Conservation (phyloP, 2,797 vertebrate species). For the Octomys mimax region DNA sequence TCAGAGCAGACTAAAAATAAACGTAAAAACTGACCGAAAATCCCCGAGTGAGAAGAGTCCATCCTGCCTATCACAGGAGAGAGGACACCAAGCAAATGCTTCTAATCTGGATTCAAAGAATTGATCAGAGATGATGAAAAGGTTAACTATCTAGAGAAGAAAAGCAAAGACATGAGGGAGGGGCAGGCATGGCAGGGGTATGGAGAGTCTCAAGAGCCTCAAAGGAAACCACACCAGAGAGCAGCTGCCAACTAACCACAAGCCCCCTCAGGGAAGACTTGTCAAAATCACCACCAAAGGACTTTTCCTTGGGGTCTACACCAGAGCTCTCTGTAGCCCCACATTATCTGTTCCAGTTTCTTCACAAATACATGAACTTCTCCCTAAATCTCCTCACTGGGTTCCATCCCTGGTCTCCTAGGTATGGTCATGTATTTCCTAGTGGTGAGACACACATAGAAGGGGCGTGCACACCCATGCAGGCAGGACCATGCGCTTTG, state of each 20-base stretch:
- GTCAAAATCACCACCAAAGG: not conserved
- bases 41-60: slow-evolving; percentile 14
- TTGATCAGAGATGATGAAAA: not conserved
- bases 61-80: not conserved
- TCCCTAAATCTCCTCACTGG: not conserved
- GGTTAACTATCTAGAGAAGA: not conserved
- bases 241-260: not conserved
- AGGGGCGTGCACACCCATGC: not conserved
- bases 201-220: not conserved
- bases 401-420: not conserved
- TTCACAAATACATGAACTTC: not conserved
- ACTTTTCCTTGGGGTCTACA: not conserved
- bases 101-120: slow-evolving; percentile 8
- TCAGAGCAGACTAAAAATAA: slow-evolving; percentile 73
- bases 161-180: slow-evolving; percentile 7
- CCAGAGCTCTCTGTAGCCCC: not conserved
- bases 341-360: not conserved
- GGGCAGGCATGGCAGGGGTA: not conserved
- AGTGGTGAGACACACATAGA: not conserved
- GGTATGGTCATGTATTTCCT: not conserved
- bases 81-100: not conserved
- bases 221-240: slow-evolving; percentile 23
- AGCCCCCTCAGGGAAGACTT: not conserved
- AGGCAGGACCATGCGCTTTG: not conserved
- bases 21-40: slow-evolving; percentile 55